Evolutionary conservation across 2,113 vertebrate species (phyloP).

Genomic region (Leucopsar rothschildi): DNA sequence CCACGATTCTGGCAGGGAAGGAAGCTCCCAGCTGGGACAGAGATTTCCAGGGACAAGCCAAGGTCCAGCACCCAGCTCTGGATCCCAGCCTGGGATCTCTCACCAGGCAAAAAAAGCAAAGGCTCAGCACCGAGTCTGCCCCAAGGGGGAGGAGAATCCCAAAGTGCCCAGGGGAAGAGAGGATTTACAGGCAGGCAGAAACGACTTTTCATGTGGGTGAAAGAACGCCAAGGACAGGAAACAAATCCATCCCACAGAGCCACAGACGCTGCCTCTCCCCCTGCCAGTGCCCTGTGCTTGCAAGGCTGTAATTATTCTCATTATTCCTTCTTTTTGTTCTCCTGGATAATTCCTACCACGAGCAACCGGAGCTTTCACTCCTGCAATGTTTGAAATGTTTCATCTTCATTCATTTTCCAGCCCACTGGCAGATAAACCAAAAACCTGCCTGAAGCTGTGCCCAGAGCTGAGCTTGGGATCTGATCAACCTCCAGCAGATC

Average conservation of each 20-base stretch:
- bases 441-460: not conserved
- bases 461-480: not conserved
- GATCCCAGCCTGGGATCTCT: not conserved
- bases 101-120: not conserved
- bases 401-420: not conserved
- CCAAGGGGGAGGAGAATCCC: not conserved
- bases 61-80: rapidly evolving
- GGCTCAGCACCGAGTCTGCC: not conserved
- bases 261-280: not conserved
- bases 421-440: not conserved
- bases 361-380: not conserved
- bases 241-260: not conserved
- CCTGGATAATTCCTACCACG: not conserved
- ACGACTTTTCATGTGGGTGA: not conserved
- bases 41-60: not conserved
- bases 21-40: not conserved
- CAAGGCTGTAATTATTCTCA: not conserved
- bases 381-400: not conserved
- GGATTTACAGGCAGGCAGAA: not conserved
- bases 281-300: not conserved
- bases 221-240: not conserved
- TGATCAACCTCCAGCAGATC: not conserved
- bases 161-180: not conserved
- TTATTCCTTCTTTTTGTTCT: not conserved
- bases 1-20: rapidly evolving